Evolutionary conservation across 1,140 invertebrate species (phyloP), one percentile per base, ranked within the genome.

Genomic region (Leptopilina boulardi): DNA sequence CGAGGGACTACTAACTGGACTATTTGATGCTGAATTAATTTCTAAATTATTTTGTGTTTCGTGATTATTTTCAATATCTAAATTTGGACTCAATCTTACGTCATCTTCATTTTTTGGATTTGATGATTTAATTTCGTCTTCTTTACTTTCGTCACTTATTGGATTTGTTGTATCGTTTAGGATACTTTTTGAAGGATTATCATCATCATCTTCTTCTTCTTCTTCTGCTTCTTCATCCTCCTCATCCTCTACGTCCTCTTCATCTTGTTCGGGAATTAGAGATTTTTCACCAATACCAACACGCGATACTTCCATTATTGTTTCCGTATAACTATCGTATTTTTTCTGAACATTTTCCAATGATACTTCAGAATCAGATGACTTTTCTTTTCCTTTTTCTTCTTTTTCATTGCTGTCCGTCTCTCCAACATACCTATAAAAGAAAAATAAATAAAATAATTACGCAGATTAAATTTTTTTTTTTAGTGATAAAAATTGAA

Each of bases 231-330:
- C 41, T 42, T 9, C 34, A 38, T 42, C 13, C n/a, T n/a, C n/a
- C n/a, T n/a, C n/a, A n/a, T n/a, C n/a, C n/a, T n/a, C n/a, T n/a
- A n/a, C n/a, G n/a, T 42, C 47, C n/a, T 51, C 75, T 15, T 71
- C 13, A 13, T 76, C 76, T 83, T 77, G 26, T 84, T 85, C n/a
- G 70, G 76, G 70, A 74, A 83, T 44, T 76, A n/a, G 26, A n/a
- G 59, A 30, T 15, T 66, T 66, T 66, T 66, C 59, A 66, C 13
- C 15, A 1, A 34, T 15, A 8, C 13, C 26, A 30, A 66, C 59
- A 15, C 59, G 76, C 0, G 86, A 88, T 38, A 87, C 88, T 70
- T 87, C 82, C 86, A 88, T 87, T 73, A 88, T 88, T 1, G 86
- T 87, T 77, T 88, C 83, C 1, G 84, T 84, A 13, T 86, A 82